phyloP scores from a whole-genome alignment of 2,113 vertebrate genomes.

The Gulo gulo region DNA sequence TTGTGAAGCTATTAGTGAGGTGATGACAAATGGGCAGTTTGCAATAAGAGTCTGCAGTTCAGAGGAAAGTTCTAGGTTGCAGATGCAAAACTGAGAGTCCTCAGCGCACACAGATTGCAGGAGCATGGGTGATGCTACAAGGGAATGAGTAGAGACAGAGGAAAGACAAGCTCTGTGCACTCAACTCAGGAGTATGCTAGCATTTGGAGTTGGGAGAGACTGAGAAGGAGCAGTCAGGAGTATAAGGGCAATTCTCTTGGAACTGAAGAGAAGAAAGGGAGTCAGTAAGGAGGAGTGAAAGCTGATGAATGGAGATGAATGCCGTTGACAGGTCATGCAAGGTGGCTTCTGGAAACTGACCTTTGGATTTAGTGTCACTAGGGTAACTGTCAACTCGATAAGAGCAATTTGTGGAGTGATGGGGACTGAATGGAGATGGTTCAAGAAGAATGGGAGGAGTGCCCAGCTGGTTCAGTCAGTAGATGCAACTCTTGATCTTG shows the following conservation, averaged over 20 bases:
- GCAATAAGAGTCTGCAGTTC: neutral
- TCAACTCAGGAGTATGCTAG: too few species aligned
- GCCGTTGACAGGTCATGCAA: neutral
- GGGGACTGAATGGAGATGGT: neutral
- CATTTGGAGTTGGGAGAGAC: neutral
- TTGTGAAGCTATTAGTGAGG: neutral
- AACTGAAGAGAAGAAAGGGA: neutral
- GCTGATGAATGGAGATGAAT: neutral
- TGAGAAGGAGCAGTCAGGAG: neutral
- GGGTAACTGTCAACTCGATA: neutral
- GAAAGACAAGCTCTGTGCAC: neutral
- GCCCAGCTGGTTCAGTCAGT: neutral
- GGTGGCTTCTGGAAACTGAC: neutral
- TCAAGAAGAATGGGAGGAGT: neutral
- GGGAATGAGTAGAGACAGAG: neutral
- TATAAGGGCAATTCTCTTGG: neutral
- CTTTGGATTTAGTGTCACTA: neutral
- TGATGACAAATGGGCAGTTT: neutral
- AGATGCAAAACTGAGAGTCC: neutral
- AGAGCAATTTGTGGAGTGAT: neutral
- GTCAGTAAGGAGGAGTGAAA: neutral
- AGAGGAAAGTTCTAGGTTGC: neutral
- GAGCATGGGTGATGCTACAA: accelerated
- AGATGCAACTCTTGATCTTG: neutral
- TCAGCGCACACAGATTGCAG: neutral